A percentile compares a stretch with the other conserved stretches of the same genome.
Conservation (phyloP, 2,113 vertebrate species). For the Hiodon tergisus region DNA sequence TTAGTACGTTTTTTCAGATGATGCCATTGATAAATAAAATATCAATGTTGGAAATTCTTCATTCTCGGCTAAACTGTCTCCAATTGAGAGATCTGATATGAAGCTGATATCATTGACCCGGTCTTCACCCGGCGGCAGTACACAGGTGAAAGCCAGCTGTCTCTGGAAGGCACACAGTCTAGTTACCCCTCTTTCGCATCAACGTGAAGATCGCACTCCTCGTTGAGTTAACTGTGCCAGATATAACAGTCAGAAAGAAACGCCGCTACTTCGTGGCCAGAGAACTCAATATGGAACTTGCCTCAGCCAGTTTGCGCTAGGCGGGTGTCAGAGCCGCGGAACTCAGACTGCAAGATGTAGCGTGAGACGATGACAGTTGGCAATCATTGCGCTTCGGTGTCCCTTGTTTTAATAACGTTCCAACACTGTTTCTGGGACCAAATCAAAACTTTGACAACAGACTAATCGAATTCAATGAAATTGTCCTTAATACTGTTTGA, state of each 20-base stretch:
- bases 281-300: neutral
- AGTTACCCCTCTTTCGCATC: neutral
- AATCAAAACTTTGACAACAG: no score
- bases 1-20: neutral
- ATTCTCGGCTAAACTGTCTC: no score
- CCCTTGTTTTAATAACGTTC: no score
- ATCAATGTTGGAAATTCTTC: no score
- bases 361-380: neutral
- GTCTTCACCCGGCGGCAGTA: neutral
- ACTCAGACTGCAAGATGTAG: neutral
- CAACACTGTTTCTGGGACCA: no score
- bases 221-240: constrained; percentile 7
- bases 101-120: neutral
- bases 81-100: neutral
- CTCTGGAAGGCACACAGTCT: neutral
- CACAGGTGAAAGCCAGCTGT: constrained; percentile 19
- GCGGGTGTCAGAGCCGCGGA: neutral
- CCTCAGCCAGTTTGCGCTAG: neutral
- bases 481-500: no score
- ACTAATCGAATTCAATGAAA: no score
- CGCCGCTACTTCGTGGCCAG: constrained; percentile 6
- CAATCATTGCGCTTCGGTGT: neutral
- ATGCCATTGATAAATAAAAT: neutral
- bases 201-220: constrained; percentile 10
- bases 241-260: constrained; percentile 11